Evolutionary conservation across 2,888 invertebrate genomes (phyloP), one percentile per base, ranked within the genome.

Genomic region (Drosophila putrida): DNA sequence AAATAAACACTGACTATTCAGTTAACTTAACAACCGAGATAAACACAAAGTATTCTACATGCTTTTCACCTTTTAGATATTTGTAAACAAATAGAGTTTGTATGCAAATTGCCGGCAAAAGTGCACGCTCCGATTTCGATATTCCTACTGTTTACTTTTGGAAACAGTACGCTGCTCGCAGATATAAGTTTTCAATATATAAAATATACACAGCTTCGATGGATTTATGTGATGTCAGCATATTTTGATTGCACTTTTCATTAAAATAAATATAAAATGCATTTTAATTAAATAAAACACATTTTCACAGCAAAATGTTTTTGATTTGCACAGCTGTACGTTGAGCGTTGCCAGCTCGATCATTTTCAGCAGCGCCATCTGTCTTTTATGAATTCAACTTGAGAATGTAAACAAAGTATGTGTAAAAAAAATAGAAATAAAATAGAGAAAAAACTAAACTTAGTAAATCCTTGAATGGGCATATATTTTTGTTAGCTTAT

Each of bases 401-500:
- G 4, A 13, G 6, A 5, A 39, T 39, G 33, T 36, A 15, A 62
- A 27, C 43, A 38, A 38, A 44, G 25, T 10, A 33, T 20, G 43
- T 28, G 25, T 9, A 28, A 38, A 38, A 20, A 10, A 33, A 44
- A 13, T 2, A 6, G 4, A 6, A 49, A 11, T 43, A 38, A 10
- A 36, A 31, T 33, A 8, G 11, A 51, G 49, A 39, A 46, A 43
- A 41, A 49, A n/a, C n/a, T 15, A 31, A 75, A 67, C 67, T 20
- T 27, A 75, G 76, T 51, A 71, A 67, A 67, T 67, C 75, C 63
- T 67, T 54, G 55, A 53, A 47, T 43, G 55, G 54, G 33, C 27
- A 76, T 36, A 68, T 46, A 49, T 58, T 51, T 73, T 74, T 63
- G 57, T 55, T 75, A 65, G 41, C 46, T 60, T 72, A 69, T 71